A percentile compares a stretch with the other conserved stretches of the same genome.
Evolutionary conservation across 2,888 invertebrate genomes (phyloP).

Genomic region (Psylliodes chrysocephalus): DNA sequence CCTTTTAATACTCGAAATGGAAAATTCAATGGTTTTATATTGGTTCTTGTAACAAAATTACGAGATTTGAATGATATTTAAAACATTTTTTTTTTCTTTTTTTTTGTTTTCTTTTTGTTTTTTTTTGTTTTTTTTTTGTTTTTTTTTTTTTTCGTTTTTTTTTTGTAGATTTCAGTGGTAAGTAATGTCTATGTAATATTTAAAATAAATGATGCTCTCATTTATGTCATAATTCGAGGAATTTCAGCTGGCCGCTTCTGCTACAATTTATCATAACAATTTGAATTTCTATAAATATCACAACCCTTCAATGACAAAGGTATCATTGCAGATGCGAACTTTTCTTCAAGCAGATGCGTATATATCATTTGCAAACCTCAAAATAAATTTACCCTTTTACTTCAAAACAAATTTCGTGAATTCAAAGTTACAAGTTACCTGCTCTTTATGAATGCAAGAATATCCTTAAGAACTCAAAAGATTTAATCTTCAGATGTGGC

Average conservation of each 20-base stretch:
- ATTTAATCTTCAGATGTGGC: conserved; percentile 35
- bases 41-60: no score
- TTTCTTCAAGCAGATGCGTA: conserved; percentile 37
- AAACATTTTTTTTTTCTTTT: no score
- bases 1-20: no score
- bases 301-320: conserved; percentile 29
- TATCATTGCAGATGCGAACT: conserved; percentile 34
- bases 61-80: no score
- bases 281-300: conserved; percentile 25
- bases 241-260: conserved; percentile 11
- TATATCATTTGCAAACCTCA: conserved; percentile 32
- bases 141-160: no score
- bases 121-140: no score
- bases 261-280: conserved; percentile 21
- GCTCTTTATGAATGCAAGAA: conserved; percentile 35
- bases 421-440: conserved; percentile 34
- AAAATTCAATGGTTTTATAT: no score
- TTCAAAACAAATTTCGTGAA: conserved; percentile 38
- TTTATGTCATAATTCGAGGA: neutral
- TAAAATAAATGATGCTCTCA: no score
- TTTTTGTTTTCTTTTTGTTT: no score
- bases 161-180: no score
- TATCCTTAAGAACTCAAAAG: conserved; percentile 26
- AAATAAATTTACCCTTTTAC: conserved; percentile 44
- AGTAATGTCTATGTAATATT: no score